Conservation (phyloP, 2,113 vertebrate genomes). For the Anoura caudifer region DNA sequence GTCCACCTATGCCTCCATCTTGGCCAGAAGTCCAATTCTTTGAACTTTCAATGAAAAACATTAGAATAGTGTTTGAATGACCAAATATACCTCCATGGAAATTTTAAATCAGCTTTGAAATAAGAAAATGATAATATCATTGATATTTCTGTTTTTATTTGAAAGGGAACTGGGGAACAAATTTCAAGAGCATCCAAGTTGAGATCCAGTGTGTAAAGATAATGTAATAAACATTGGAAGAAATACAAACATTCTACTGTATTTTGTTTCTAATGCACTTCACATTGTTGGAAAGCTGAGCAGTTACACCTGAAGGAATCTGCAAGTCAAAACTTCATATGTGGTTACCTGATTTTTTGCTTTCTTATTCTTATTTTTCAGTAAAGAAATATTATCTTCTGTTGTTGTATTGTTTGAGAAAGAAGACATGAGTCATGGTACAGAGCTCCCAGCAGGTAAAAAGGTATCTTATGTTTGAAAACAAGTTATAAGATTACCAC, state of each 20-base stretch:
- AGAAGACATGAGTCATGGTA: neutral
- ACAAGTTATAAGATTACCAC: neutral
- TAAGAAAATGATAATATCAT: constrained; percentile 12
- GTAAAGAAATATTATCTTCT: neutral
- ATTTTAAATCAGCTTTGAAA: constrained; percentile 17
- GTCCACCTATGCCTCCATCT: too few relatives aligned
- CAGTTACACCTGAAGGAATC: neutral
- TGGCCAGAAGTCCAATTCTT: too few relatives aligned
- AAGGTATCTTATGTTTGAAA: neutral
- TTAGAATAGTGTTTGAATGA: neutral
- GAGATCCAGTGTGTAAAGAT: neutral
- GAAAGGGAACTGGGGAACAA: neutral
- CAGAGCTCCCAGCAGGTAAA: neutral
- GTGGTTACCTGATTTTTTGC: neutral
- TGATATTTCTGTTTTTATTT: neutral
- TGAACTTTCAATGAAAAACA: neutral
- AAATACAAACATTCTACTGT: neutral
- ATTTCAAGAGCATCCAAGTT: neutral
- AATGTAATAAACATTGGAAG: neutral
- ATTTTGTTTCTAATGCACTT: neutral
- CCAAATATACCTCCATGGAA: neutral
- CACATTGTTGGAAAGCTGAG: neutral
- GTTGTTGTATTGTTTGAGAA: neutral
- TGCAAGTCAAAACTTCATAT: neutral
- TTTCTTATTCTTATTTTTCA: neutral